Evolutionary conservation across 2,113 vertebrate species (phyloP).

Genomic region (Naja naja): DNA sequence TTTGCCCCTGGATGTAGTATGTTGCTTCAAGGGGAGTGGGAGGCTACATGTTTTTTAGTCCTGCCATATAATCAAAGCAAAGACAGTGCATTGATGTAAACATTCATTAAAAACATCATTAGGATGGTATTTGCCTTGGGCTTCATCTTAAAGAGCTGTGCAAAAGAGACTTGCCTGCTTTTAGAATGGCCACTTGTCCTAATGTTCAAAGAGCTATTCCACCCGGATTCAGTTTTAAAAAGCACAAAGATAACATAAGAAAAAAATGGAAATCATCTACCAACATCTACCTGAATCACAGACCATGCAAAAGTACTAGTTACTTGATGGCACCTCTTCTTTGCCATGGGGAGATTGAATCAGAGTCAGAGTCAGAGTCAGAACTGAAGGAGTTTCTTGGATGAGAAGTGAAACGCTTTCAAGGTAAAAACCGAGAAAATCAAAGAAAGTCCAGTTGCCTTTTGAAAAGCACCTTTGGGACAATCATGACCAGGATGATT

Average conservation of each 20-base stretch:
- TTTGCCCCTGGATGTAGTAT: neutral
- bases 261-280: neutral
- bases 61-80: conserved; percentile 4
- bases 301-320: neutral
- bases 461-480: neutral
- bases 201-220: neutral
- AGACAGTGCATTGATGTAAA: neutral
- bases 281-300: too few species aligned
- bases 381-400: neutral
- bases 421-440: neutral
- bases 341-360: neutral
- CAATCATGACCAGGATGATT: neutral
- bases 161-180: neutral
- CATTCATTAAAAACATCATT: conserved; percentile 3
- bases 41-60: neutral
- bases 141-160: neutral
- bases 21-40: neutral
- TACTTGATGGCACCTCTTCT: neutral
- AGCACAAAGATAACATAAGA: neutral
- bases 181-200: neutral
- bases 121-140: conserved; percentile 12
- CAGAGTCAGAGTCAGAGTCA: neutral
- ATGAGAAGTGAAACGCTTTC: neutral
- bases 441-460: neutral
- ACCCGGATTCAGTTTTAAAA: neutral